A percentile compares a stretch with the other conserved stretches of the same genome.
These are phyloP conservation scores for Montifringilla adamsi DNA, from an alignment of 2,113 vertebrate genomes.

Conservation along the genomic window DNA sequence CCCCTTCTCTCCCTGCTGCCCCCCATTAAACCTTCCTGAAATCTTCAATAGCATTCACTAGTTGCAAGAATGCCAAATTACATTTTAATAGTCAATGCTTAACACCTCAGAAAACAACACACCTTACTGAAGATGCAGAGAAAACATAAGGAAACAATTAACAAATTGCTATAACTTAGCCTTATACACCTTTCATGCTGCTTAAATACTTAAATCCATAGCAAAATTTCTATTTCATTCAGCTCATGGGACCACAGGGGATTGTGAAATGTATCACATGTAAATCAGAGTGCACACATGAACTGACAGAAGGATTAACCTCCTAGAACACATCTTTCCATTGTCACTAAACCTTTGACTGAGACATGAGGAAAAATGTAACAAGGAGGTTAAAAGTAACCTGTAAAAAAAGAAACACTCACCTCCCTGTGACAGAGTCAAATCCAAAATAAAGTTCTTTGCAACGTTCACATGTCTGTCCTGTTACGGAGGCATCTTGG, in stretches of 20 bases:
- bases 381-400: background rate
- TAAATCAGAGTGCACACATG: background rate
- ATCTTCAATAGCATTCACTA: background rate
- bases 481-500: conserved; percentile 77
- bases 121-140: background rate
- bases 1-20: rapidly evolving
- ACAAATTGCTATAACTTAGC: background rate
- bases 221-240: background rate
- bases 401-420: conserved; percentile 27
- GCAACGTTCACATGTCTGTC: conserved; percentile 82
- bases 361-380: background rate
- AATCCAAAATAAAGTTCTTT: conserved; percentile 83
- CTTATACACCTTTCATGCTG: background rate
- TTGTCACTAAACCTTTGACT: background rate
- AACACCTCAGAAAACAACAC: background rate
- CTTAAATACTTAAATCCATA: background rate
- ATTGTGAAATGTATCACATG: rapidly evolving
- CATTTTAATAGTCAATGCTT: background rate
- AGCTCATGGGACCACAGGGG: background rate
- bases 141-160: background rate
- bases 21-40: background rate
- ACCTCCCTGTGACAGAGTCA: conserved; percentile 84
- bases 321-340: background rate
- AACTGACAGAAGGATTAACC: background rate
- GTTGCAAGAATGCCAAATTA: background rate